Base-by-base conservation (phyloP, 2,113 vertebrate genomes). In the Myrmecobius fasciatus region DNA sequence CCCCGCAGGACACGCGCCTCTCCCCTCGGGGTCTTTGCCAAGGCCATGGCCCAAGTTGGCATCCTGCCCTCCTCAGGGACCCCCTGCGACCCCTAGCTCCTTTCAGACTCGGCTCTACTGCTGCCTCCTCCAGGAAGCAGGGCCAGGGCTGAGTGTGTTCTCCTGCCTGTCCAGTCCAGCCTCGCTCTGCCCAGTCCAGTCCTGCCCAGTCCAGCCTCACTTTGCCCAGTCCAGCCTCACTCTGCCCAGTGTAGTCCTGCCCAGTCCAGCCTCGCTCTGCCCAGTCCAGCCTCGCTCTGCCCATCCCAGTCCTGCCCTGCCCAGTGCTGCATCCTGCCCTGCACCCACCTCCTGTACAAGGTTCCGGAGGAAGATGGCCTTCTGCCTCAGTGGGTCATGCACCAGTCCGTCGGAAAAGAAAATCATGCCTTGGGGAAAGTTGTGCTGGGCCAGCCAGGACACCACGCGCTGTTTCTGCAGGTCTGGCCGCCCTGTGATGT, bases 381-480 rank as follows among this genome's bases (percentile, higher is more conserved):
- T 99, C 97, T 99, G 99, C 90, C 99, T 98, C 94, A 99, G 98
- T 0, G 99, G 99, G 96, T 99, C 99, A 0, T 99, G 99, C 94
- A 99, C 99, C 48, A 99, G 98, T 25, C 99, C 99, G 22, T 99
- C 99, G 0, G 99, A 99, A 97, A 99, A 99, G 98, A 99, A 99
- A 98, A 99, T 99, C 99, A 99, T 99, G 48, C 99, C 99, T n/a
- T 99, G 99, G 3, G 99, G 99, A 94, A 99, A 99, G 97, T 99
- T 99, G 98, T 99, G 99, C 97, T 99, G 99, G 28, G 99, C 99
- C 93, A 99, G 98, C 99, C 99, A 99, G 0, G 99, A 99, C 20
- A 99, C 99, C 91, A 99, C 99, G 20, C 99, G 99, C 98, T 99
- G 99, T 94, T 99, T 99, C 98, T 99, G 99, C 99, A 99, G 99